Percentiles rank a stretch among this genome's conserved stretches.
phyloP scores from a whole-genome alignment of 2,888 invertebrate species.

The Eupithecia exiguata region DNA sequence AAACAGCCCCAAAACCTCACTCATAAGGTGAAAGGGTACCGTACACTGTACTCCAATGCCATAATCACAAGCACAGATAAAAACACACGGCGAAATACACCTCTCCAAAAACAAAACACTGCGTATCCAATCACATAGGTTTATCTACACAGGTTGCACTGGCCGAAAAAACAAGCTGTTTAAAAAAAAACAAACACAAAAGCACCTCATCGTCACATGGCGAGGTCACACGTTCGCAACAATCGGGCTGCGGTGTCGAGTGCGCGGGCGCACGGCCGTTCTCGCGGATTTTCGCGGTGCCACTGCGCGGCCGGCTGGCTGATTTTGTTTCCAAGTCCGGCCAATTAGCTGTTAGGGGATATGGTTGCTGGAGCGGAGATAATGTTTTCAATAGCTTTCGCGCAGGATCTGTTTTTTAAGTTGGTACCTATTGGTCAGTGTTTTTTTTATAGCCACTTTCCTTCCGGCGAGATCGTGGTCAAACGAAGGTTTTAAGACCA shows the following conservation, averaged over 20 bases:
- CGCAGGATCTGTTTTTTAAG: not conserved
- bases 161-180: not conserved
- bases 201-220: constrained; percentile 61
- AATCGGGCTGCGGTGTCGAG: constrained; percentile 68
- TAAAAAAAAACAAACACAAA: constrained; percentile 69
- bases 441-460: not conserved
- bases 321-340: constrained; percentile 48
- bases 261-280: constrained; percentile 71
- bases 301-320: constrained; percentile 64
- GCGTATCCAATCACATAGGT: not conserved
- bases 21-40: constrained; percentile 36
- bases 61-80: not conserved
- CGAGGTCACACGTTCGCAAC: constrained; percentile 59
- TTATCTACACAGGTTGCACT: not conserved
- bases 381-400: not conserved
- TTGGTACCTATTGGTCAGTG: too few relatives aligned
- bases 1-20: not conserved
- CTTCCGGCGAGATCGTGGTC: not conserved
- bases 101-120: not conserved
- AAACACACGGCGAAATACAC: not conserved
- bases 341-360: constrained; percentile 56
- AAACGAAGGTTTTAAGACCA: too few relatives aligned
- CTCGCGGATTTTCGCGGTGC: constrained; percentile 72
- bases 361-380: constrained; percentile 38
- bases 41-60: constrained; percentile 9